Evolutionary conservation across 2,113 vertebrate species (phyloP), one percentile per base, ranked within the genome.

Genomic region (Edolisoma coerulescens): DNA sequence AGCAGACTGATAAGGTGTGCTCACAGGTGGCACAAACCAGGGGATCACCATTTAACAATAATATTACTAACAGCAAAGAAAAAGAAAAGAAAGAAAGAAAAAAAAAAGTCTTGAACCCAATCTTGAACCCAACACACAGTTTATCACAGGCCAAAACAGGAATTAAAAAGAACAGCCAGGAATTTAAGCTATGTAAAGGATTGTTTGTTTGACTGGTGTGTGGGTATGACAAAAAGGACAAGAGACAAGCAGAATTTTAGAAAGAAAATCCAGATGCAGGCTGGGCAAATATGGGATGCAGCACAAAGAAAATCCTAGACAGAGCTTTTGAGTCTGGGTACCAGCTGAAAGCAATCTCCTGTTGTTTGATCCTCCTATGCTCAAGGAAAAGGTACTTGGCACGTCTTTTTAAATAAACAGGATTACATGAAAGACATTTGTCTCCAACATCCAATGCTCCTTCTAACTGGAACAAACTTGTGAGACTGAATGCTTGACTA

Each of bases 361-460:
- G 80, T n/a, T 67, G 47, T 91, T 96, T 96, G 94, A 95, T 97
- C 87, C 91, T 96, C 94, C 89, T 63, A 4, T 94, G 93, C 94
- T 95, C 47, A 81, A 90, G 89, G 91, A 84, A 84, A 93, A 96
- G 95, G 93, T 94, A 90, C 74, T 94, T 95, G 89, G 94, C 91
- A 87, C 60, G 42, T 91, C 57, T 78, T 81, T 84, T 87, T 54
- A 91, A 95, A 71, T 53, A 87, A 95, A 95, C 64, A 89, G 49
- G 65, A 87, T 94, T 95, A 91, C 87, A 95, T 24, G 28, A 61
- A 84, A 94, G 69, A 61, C 44, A 23, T 89, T 89, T 78, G 56
- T 94, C 77, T 95, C 57, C 69, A 87, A 9, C 65, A 79, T 23
- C 1, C 1, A 92, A 56, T 68, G 78, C 84, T 84, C 33, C 42